A percentile compares a stretch with the other conserved stretches of the same genome.
These are phyloP conservation scores for Lepus americanus DNA, from an alignment of 2,113 vertebrate species.

Conservation along the genomic window DNA sequence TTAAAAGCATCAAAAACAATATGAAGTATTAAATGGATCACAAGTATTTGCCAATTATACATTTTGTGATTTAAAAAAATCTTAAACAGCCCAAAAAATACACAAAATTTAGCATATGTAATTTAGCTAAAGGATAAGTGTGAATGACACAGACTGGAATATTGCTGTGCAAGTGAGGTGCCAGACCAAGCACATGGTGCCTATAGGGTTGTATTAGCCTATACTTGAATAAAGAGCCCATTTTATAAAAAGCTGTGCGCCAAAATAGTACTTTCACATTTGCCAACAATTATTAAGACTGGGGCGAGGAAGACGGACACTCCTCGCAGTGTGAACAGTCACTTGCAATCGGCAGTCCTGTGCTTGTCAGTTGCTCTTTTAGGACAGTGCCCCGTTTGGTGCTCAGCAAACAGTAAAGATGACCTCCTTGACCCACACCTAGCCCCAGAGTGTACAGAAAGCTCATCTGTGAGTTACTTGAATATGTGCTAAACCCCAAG, in stretches of 20 bases:
- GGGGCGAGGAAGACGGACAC: background rate
- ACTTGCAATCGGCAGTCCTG: background rate
- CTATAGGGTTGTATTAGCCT: background rate
- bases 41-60: background rate
- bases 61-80: background rate
- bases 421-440: background rate
- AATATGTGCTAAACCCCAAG: background rate
- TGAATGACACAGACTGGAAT: background rate
- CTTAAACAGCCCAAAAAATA: background rate
- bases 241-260: background rate
- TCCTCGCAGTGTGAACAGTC: background rate
- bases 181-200: background rate
- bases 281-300: background rate
- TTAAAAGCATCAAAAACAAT: conserved; percentile 35
- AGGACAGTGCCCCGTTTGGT: background rate
- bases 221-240: background rate
- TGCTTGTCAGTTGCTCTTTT: background rate
- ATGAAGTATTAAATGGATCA: background rate
- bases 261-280: background rate
- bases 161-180: background rate
- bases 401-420: background rate
- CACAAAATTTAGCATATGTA: background rate
- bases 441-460: background rate
- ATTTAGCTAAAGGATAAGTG: background rate
- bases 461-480: background rate